A percentile compares a stretch with the other conserved stretches of the same genome.
These are phyloP conservation scores for Cebidichthys violaceus DNA, from an alignment of 2,113 vertebrate species.

Conservation along the genomic window DNA sequence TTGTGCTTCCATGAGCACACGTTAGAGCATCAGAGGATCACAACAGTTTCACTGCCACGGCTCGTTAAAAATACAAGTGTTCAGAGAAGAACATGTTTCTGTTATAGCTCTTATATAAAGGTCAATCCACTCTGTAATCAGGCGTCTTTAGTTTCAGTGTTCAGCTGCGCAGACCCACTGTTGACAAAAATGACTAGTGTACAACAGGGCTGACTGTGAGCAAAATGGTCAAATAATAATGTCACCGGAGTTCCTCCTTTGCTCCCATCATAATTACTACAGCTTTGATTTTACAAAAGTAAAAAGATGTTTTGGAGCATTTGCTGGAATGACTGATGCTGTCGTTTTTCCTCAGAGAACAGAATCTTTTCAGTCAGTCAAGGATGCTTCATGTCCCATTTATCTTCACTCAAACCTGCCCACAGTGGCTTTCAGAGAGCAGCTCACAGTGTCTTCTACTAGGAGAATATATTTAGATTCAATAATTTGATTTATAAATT, in stretches of 20 bases:
- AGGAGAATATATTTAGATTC: conserved; percentile 28
- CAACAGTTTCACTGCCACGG: neutral
- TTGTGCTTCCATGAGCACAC: conserved; percentile 16
- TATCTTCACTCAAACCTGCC: conserved; percentile 9
- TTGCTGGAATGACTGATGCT: neutral
- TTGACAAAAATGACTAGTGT: neutral
- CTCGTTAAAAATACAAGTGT: no score
- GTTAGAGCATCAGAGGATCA: neutral
- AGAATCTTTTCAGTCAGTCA: neutral
- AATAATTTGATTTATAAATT: conserved; percentile 52
- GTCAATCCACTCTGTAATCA: neutral
- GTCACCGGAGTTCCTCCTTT: neutral
- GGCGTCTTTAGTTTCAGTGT: neutral
- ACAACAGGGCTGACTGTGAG: neutral
- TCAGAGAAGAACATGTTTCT: neutral
- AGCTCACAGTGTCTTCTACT: conserved; percentile 16
- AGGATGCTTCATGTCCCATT: conserved; percentile 39
- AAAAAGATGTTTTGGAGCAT: neutral
- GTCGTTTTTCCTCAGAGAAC: no score
- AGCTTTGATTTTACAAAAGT: no score
- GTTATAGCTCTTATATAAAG: neutral
- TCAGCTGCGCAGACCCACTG: neutral
- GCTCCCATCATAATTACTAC: neutral
- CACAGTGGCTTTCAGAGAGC: conserved; percentile 3
- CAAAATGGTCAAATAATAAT: no score